Evolutionary conservation across 2,113 vertebrate species (phyloP).

Genomic region (Dasyurus viverrinus): DNA sequence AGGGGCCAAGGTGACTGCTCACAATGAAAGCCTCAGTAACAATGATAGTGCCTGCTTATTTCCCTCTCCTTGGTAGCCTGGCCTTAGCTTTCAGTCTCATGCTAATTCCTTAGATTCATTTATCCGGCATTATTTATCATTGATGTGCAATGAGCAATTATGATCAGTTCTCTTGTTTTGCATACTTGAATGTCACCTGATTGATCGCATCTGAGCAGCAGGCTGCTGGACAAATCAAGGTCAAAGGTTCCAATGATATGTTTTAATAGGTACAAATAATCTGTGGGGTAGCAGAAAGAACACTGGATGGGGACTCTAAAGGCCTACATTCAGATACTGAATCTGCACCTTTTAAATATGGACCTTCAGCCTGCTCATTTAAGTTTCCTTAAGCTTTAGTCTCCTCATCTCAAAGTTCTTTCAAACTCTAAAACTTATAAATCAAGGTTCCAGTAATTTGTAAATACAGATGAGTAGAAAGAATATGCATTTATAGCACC

Average conservation of each 20-base stretch:
- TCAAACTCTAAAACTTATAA: neutral
- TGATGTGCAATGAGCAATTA: slow-evolving; percentile 65
- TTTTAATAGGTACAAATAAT: neutral
- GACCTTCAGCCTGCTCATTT: neutral
- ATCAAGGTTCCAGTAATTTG: neutral
- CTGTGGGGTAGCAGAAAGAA: neutral
- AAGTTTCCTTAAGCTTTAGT: neutral
- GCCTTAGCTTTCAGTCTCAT: slow-evolving; percentile 22
- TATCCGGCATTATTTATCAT: slow-evolving; percentile 58
- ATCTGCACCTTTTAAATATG: neutral
- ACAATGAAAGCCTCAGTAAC: slow-evolving; percentile 2
- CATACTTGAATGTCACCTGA: slow-evolving; percentile 53
- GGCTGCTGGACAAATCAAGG: slow-evolving; percentile 52
- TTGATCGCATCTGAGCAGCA: slow-evolving; percentile 66
- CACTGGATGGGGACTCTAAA: neutral
- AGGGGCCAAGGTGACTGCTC: slow-evolving; percentile 19
- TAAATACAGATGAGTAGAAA: neutral
- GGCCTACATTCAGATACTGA: neutral
- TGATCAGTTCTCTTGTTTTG: slow-evolving; percentile 45
- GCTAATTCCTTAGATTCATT: slow-evolving; percentile 19
- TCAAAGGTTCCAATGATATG: neutral
- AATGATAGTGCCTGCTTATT: slow-evolving; percentile 50
- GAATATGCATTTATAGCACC: neutral
- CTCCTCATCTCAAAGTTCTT: neutral
- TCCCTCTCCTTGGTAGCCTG: neutral